Percentiles rank a stretch among this genome's conserved stretches.
These are phyloP conservation scores for Cylas formicarius DNA, from an alignment of 1,140 invertebrate species.

Conservation along the genomic window DNA sequence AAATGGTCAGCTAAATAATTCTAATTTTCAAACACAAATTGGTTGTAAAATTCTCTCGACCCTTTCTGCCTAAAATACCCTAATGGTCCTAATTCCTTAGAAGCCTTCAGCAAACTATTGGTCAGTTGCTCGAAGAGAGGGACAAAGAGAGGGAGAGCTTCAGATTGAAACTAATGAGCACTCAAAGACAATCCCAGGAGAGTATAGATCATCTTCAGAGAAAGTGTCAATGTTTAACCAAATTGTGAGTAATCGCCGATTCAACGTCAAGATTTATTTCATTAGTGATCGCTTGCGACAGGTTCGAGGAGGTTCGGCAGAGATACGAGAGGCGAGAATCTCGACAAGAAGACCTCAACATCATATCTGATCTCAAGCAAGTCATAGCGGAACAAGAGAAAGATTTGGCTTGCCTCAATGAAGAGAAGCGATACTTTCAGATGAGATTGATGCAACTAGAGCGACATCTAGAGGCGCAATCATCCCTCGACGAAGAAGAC, in stretches of 20 bases:
- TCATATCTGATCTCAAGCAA: slow-evolving; percentile 47
- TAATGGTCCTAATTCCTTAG: slow-evolving; percentile 28
- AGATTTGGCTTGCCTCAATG: slow-evolving; percentile 48
- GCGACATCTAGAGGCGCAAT: slow-evolving; percentile 25
- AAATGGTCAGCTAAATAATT: too few relatives aligned
- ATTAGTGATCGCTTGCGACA: slow-evolving; percentile 21
- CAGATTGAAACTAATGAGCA: slow-evolving; percentile 28
- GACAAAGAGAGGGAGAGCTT: slow-evolving; percentile 32
- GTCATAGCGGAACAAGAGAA: slow-evolving; percentile 50
- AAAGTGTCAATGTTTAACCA: slow-evolving; percentile 47
- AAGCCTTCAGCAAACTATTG: slow-evolving; percentile 34
- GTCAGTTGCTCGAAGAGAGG: slow-evolving; percentile 33
- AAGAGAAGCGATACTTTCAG: slow-evolving; percentile 44
- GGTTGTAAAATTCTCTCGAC: too few relatives aligned
- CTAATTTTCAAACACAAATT: too few relatives aligned
- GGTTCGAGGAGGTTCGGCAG: slow-evolving; percentile 49
- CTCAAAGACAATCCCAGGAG: slow-evolving; percentile 40
- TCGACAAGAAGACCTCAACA: slow-evolving; percentile 46
- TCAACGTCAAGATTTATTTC: slow-evolving; percentile 4
- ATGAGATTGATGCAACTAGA: slow-evolving; percentile 37
- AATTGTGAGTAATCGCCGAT: slow-evolving; percentile 44
- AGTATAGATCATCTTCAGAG: slow-evolving; percentile 47
- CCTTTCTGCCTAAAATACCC: slow-evolving; percentile 2
- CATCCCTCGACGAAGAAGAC: slow-evolving; percentile 32
- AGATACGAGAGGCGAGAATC: slow-evolving; percentile 48